Percentiles rank a stretch among this genome's conserved stretches.
Evolutionary conservation across 2,113 vertebrate genomes (phyloP).

Genomic region (Eretmochelys imbricata): DNA sequence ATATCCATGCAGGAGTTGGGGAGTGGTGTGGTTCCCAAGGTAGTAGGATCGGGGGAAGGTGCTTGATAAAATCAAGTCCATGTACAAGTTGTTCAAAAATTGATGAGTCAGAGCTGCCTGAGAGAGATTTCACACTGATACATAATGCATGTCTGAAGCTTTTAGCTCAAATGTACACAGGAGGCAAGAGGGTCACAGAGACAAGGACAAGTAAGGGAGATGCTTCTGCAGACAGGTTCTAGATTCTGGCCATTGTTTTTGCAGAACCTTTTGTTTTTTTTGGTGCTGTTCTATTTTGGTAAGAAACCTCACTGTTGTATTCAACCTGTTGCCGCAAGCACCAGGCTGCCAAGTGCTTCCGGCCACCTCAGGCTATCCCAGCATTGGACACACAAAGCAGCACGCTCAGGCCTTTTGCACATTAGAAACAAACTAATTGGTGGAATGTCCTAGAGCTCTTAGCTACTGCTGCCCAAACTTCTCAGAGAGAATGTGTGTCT

Average conservation of each 20-base stretch:
- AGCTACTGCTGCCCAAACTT: neutral
- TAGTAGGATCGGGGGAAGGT: neutral
- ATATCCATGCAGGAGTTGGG: neutral
- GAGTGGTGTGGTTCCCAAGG: neutral
- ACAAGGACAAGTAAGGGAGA: neutral
- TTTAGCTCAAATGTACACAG: constrained; percentile 57
- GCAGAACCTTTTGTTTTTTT: constrained; percentile 35
- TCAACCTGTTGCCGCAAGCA: neutral
- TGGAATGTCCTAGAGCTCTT: neutral
- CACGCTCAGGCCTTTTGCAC: neutral
- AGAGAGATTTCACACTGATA: constrained; percentile 44
- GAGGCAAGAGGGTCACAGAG: neutral
- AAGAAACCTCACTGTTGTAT: neutral
- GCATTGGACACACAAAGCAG: neutral
- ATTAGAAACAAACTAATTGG: neutral
- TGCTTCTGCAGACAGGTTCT: neutral
- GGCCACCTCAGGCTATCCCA: neutral
- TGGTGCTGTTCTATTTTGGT: constrained; percentile 15
- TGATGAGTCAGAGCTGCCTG: constrained; percentile 48
- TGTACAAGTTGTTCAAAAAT: constrained; percentile 58
- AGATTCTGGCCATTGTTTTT: constrained; percentile 21
- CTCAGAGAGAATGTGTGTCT: neutral
- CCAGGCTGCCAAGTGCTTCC: neutral
- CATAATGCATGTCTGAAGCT: constrained; percentile 58
- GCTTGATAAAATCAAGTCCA: constrained; percentile 57